These are phyloP conservation scores for Gymnoscopelus microlampas DNA, from an alignment of 2,797 vertebrate species.

Conservation along the genomic window DNA sequence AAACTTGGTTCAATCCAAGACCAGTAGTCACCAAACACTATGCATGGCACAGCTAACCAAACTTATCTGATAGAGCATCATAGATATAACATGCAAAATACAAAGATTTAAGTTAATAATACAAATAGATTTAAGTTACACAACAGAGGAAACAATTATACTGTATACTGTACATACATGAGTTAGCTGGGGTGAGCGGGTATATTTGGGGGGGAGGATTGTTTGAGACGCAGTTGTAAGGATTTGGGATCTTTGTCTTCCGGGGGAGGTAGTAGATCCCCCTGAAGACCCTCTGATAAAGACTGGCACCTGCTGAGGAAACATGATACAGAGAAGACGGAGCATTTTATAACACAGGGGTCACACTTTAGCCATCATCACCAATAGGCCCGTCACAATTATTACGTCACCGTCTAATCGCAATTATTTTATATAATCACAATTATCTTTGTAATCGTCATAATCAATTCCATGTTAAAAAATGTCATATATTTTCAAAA, in stretches of 20 bases:
- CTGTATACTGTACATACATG: constrained; percentile 32
- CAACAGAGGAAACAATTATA: constrained; percentile 11
- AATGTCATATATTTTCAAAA: no score
- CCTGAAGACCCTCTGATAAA: constrained; percentile 3
- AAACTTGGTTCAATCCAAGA: not conserved
- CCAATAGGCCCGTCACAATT: no score
- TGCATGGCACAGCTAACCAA: constrained; percentile 46
- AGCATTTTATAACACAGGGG: not conserved
- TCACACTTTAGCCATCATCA: no score
- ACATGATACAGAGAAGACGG: not conserved
- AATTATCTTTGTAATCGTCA: no score
- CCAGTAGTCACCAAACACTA: constrained; percentile 47
- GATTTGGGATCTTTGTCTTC: constrained; percentile 38
- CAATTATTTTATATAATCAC: no score
- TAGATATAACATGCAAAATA: constrained; percentile 38
- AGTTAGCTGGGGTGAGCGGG: constrained; percentile 3
- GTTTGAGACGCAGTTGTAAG: constrained; percentile 66
- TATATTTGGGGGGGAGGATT: constrained; percentile 46
- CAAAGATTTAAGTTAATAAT: constrained; percentile 13
- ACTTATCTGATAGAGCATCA: constrained; percentile 15
- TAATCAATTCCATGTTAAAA: no score
- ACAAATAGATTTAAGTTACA: constrained; percentile 7
- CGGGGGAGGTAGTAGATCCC: constrained; percentile 10
- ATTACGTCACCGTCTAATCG: no score
- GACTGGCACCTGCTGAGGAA: constrained; percentile 32